Evolutionary conservation across 2,888 invertebrate species (phyloP).

Genomic region (Phalera bucephala): DNA sequence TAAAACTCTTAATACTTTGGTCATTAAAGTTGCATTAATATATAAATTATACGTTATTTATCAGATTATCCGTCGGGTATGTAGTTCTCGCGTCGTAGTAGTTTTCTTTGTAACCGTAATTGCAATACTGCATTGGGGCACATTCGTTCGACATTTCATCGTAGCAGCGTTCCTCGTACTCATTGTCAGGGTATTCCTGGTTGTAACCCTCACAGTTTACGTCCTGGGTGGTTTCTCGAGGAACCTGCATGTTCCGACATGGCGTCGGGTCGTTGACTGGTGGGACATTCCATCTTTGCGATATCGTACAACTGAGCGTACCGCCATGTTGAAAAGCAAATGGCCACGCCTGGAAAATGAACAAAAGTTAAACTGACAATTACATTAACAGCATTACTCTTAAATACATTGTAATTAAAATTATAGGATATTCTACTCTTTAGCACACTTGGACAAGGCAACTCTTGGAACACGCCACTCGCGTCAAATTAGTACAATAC

Average conservation of each 20-base stretch:
- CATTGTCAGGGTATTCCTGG: constrained; percentile 65
- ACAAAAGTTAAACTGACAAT: constrained; percentile 9
- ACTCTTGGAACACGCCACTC: too few relatives aligned
- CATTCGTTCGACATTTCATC: constrained; percentile 58
- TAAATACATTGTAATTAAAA: too few relatives aligned
- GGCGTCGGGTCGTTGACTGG: constrained; percentile 36
- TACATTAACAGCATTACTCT: too few relatives aligned
- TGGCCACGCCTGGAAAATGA: constrained; percentile 89
- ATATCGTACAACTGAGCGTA: constrained; percentile 69
- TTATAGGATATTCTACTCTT: too few relatives aligned
- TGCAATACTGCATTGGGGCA: constrained; percentile 58
- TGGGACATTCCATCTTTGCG: constrained; percentile 68
- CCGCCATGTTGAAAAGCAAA: constrained; percentile 88
- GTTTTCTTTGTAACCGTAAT: constrained; percentile 69
- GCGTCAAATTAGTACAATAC: too few relatives aligned
- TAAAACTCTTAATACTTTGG: constrained; percentile 8
- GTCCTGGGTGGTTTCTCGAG: constrained; percentile 19
- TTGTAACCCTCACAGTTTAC: constrained; percentile 42
- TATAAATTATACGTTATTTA: constrained; percentile 46
- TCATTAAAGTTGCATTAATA: constrained; percentile 4
- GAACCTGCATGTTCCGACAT: constrained; percentile 27
- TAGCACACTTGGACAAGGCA: too few relatives aligned
- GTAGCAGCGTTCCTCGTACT: constrained; percentile 65
- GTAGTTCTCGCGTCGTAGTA: constrained; percentile 65
- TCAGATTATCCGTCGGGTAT: constrained; percentile 58